Evolutionary conservation across 1,140 invertebrate species (phyloP), one percentile per base, ranked within the genome.

Genomic region (Brachionus paranguensis): DNA sequence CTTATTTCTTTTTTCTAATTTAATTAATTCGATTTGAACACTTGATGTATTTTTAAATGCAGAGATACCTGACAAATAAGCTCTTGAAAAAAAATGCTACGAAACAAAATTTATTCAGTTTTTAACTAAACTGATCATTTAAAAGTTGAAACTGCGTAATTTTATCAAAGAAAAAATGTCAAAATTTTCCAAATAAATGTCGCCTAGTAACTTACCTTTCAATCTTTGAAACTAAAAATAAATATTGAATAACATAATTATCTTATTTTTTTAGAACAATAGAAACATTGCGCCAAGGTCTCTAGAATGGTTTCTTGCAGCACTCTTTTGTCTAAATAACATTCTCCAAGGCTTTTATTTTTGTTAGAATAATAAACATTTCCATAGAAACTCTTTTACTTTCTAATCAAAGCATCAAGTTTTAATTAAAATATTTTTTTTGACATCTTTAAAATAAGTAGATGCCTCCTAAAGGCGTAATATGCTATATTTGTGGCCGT

Each of bases 401-500:
- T 60, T 60, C n/a, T 60, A 24, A 60, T 60, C n/a, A 24, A 60
- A 20, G 20, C 3, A 60, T 20, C n/a, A 60, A 60, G 20, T 60
- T 60, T 24, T 60, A 60, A 60, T 60, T 60, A 60, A 60, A 55
- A 55, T 20, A 17, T 60, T 60, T 60, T 20, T 60, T 60, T 60
- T 60, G 17, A 60, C 53, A 60, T 43, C 33, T 72, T 72, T 72
- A 17, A 20, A 43, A 43, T 43, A 20, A 47, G 4, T 72, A 29
- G 14, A 84, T 84, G 81, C 64, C 81, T 70, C 83, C 83, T 29
- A 72, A 65, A 74, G 65, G 17, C 8, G 47, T 74, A 17, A 27
- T 84, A 12, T 93, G 93, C 86, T 93, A 93, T 86, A 90, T 93
- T 72, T 93, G 93, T 86, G 92, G 92, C 3, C 89, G 92, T 53